Conservation (phyloP, 2,113 vertebrate genomes). For the Dromaius novaehollandiae region DNA sequence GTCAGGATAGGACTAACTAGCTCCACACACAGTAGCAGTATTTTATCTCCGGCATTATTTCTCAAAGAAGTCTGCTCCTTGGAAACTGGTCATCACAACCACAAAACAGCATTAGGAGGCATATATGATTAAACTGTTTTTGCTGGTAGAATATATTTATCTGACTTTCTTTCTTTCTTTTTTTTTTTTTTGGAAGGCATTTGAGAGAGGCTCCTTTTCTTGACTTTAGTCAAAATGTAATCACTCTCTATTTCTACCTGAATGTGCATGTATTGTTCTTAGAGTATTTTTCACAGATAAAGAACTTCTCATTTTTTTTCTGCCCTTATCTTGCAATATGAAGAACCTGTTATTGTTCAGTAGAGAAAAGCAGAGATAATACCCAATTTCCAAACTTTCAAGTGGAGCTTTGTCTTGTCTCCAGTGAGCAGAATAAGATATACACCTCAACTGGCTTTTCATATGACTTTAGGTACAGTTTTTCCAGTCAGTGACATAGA, state of each 20-base stretch:
- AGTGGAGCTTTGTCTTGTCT: conserved; percentile 24
- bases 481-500: not conserved
- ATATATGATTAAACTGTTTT: conserved; percentile 41
- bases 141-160: conserved; percentile 18
- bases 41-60: conserved; percentile 47
- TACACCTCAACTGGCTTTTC: not conserved
- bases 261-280: conserved; percentile 40
- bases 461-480: not conserved
- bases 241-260: conserved; percentile 12
- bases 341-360: conserved; percentile 53
- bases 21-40: not conserved
- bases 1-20: conserved; percentile 58
- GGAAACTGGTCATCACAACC: conserved; percentile 15
- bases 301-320: not conserved
- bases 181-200: not conserved
- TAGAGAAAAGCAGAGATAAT: conserved; percentile 30
- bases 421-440: not conserved
- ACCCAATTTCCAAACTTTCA: conserved; percentile 36
- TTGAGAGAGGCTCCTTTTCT: not conserved
- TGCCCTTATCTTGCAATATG: conserved; percentile 36
- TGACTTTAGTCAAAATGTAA: not conserved
- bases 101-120: not conserved
- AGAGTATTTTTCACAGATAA: conserved; percentile 37
- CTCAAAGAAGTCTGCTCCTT: conserved; percentile 29
- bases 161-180: not conserved